phyloP scores from a whole-genome alignment of 2,888 invertebrate genomes.

The Tanytarsus gracilentus region DNA sequence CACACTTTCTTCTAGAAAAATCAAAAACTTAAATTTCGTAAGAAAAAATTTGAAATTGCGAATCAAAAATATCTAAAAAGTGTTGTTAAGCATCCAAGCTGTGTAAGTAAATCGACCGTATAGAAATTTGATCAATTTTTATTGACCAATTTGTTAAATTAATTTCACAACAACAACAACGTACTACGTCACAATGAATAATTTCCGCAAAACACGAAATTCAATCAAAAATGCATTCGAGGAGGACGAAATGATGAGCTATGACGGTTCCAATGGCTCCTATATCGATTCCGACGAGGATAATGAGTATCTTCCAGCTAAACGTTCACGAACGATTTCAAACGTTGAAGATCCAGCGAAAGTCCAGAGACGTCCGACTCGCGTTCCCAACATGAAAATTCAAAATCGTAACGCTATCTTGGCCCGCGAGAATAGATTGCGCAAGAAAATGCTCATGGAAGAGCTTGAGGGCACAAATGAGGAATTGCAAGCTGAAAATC shows the following conservation, averaged over 20 bases:
- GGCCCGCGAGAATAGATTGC: slow-evolving; percentile 53
- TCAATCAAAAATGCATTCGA: background rate
- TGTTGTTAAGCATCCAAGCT: background rate
- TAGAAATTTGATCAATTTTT: slow-evolving; percentile 23
- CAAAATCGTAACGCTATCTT: slow-evolving; percentile 49
- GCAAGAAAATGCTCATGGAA: slow-evolving; percentile 52
- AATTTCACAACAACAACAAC: slow-evolving; percentile 15
- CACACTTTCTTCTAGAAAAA: background rate
- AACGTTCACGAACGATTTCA: too few relatives aligned
- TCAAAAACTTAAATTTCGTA: background rate
- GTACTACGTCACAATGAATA: background rate
- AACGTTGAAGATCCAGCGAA: slow-evolving; percentile 29
- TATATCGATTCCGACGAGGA: slow-evolving; percentile 19
- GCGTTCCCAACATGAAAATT: slow-evolving; percentile 40
- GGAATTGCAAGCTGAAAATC: slow-evolving; percentile 44
- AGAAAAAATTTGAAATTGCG: background rate
- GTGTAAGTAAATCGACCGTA: background rate
- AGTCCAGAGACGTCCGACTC: slow-evolving; percentile 38
- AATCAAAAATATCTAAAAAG: background rate
- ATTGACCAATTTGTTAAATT: slow-evolving; percentile 24
- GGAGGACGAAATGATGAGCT: slow-evolving; percentile 14
- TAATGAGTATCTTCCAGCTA: slow-evolving; percentile 10
- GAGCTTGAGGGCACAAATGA: slow-evolving; percentile 47
- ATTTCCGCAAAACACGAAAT: background rate
- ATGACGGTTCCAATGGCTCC: slow-evolving; percentile 7